phyloP scores from a whole-genome alignment of 2,113 vertebrate species.

The Thinocorus orbignyianus region DNA sequence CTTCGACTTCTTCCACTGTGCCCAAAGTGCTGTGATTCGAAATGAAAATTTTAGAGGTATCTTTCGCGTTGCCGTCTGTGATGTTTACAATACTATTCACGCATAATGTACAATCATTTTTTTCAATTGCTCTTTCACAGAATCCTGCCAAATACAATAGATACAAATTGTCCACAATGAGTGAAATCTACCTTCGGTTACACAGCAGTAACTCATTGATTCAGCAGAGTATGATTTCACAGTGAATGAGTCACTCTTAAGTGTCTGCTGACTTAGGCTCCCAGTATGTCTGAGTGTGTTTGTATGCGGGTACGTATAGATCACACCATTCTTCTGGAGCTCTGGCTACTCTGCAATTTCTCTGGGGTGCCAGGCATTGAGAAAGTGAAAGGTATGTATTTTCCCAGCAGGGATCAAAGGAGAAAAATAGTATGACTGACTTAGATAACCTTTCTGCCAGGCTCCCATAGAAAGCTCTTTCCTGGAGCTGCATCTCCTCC shows the following conservation, averaged over 20 bases:
- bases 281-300: neutral
- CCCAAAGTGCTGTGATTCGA: neutral
- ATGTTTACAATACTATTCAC: neutral
- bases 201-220: slow-evolving; percentile 10
- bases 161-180: neutral
- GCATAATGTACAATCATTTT: neutral
- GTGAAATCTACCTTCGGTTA: neutral
- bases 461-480: neutral
- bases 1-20: neutral
- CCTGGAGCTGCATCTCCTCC: neutral
- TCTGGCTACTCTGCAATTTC: neutral
- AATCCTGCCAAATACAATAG: neutral
- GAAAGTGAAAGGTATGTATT: slow-evolving; percentile 1
- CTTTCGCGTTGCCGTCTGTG: neutral
- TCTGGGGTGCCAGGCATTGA: neutral
- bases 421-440: neutral
- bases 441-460: slow-evolving; percentile 12
- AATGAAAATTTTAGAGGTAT: neutral
- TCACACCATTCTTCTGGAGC: neutral
- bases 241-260: neutral
- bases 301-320: neutral
- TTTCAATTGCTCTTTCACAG: neutral
- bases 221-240: neutral
- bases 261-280: neutral
- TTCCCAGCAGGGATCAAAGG: slow-evolving; percentile 26